Conservation (phyloP, 2,113 vertebrate species). For the Thryonomys swinderianus region DNA sequence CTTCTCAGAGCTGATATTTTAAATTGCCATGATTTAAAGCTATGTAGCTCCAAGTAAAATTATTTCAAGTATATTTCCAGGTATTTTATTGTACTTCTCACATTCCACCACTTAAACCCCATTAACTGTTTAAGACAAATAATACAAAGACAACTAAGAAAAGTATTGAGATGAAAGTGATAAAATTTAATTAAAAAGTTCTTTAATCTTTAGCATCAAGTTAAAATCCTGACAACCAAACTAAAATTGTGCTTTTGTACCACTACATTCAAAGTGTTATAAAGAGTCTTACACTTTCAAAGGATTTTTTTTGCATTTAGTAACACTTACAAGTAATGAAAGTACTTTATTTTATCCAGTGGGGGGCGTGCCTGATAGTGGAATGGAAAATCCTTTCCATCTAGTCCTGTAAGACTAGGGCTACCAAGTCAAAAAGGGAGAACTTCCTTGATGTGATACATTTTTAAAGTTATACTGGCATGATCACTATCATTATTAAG, state of each 20-base stretch:
- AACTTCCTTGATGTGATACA: constrained; percentile 68
- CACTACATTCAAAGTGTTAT: neutral
- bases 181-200: neutral
- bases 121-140: constrained; percentile 25
- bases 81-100: neutral
- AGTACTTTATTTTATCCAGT: constrained; percentile 63
- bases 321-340: neutral
- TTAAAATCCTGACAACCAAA: constrained; percentile 23
- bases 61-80: constrained; percentile 25
- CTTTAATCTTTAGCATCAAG: constrained; percentile 11
- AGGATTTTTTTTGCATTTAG: constrained; percentile 12
- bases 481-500: constrained; percentile 70
- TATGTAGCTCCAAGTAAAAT: neutral
- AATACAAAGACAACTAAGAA: neutral
- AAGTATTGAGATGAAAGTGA: constrained; percentile 29
- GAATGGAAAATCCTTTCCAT: constrained; percentile 34
- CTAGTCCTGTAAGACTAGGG: constrained; percentile 67
- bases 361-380: constrained; percentile 72
- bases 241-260: constrained; percentile 25
- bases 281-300: constrained; percentile 13
- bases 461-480: constrained; percentile 59
- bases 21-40: constrained; percentile 26
- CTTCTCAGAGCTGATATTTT: constrained; percentile 45
- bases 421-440: constrained; percentile 67
- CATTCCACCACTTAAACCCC: constrained; percentile 41